Base-by-base conservation (phyloP, 2,888 invertebrate genomes). In the Oligia fasciuncula region DNA sequence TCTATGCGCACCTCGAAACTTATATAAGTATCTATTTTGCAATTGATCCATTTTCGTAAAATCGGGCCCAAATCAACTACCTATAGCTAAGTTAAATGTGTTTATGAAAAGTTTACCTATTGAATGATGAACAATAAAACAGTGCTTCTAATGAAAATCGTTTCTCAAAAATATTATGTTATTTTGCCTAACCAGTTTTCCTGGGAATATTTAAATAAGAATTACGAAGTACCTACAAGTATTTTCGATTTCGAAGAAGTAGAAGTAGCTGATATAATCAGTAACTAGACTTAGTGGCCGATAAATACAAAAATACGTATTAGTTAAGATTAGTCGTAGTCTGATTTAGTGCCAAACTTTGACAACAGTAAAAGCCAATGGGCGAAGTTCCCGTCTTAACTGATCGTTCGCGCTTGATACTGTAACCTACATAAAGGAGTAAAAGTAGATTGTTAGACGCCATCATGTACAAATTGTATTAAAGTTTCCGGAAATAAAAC, bases 261-360 rank as follows among this genome's bases (percentile, higher is more conserved):
- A 43, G 35, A 17, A 60, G 14, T 67, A 62, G 23, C 35, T 46
- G 54, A 65, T 54, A 69, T 19, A 70, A 77, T 73, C 63, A 68
- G 65, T 67, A 73, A 73, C 68, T 66, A 54, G 40, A 77, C 65
- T 76, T 66, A 79, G 60, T 72, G 13, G 29, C 40, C 46, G 68
- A 81, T 84, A 81, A 88, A 83, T 73, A 80, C 80, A 88, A 90
- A 89, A 88, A 89, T 85, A 82, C 70, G 79, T 73, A 82, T 90
- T 88, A 89, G 80, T 82, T 82, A 84, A 83, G 87, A 89, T 86
- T 91, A 91, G 88, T 89, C 86, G 84, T 86, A 85, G 86, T 89
- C 93, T 93, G 93, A 94, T 94, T 93, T 93, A 94, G 91, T 90
- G 90, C 90, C 85, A 84, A 94, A 94, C 91, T 94, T 94, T 91